Evolutionary conservation across 2,888 invertebrate species (phyloP).

Genomic region (Acleris emargana): DNA sequence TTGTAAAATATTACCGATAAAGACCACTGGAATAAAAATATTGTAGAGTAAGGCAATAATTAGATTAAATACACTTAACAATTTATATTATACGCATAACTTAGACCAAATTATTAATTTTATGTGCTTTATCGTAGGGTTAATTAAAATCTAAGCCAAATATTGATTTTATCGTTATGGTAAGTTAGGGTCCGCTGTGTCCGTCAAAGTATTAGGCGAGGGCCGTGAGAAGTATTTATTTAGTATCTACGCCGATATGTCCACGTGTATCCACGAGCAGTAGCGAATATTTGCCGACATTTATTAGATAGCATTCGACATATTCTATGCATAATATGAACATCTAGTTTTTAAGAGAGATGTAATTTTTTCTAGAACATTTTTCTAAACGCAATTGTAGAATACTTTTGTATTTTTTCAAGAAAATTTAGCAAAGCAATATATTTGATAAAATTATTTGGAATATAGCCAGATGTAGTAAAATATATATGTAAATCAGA

Average conservation of each 20-base stretch:
- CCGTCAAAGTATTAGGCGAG: conserved; percentile 78
- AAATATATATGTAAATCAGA: conserved; percentile 75
- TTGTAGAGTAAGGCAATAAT: conserved; percentile 78
- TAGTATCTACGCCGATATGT: conserved; percentile 47
- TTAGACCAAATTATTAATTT: conserved; percentile 82
- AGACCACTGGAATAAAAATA: conserved; percentile 71
- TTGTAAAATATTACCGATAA: conserved; percentile 44
- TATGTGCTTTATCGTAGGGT: conserved; percentile 80
- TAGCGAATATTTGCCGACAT: conserved; percentile 52
- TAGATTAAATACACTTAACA: conserved; percentile 80
- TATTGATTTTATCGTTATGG: conserved; percentile 79
- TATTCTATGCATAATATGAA: conserved; percentile 77
- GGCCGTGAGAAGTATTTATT: conserved; percentile 76
- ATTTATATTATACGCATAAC: conserved; percentile 76
- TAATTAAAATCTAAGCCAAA: conserved; percentile 84
- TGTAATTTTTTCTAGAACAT: conserved; percentile 77
- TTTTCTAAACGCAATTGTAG: conserved; percentile 72
- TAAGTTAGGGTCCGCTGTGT: conserved; percentile 68
- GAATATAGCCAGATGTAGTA: conserved; percentile 68
- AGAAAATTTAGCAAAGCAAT: conserved; percentile 74
- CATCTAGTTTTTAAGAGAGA: conserved; percentile 66
- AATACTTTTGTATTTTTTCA: conserved; percentile 83
- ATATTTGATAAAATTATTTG: conserved; percentile 77
- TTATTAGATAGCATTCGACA: conserved; percentile 60
- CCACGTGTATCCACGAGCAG: conserved; percentile 17